Conservation (phyloP, 2,888 invertebrate genomes). For the Drosophila flavopinicola region DNA sequence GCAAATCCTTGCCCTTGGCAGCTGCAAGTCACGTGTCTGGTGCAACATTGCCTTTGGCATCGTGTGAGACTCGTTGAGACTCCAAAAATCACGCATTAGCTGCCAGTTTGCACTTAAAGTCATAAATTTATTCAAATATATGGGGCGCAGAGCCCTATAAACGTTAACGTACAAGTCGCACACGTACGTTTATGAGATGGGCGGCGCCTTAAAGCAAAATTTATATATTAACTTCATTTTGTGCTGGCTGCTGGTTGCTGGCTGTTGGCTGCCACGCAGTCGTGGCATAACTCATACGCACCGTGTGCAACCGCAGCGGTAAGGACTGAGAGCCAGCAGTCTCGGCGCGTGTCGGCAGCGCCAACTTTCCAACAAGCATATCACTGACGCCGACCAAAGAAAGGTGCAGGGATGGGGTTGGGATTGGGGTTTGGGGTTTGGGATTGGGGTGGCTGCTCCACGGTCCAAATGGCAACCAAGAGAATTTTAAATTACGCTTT, state of each 20-base stretch:
- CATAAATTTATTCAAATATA: conserved; percentile 77
- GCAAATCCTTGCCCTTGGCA: not conserved
- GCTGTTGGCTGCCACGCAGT: conserved; percentile 61
- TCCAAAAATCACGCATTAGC: conserved; percentile 76
- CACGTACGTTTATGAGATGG: conserved; percentile 39
- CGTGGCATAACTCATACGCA: conserved; percentile 75
- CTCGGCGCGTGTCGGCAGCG: conserved; percentile 49
- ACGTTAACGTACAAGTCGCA: conserved; percentile 45
- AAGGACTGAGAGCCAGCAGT: conserved; percentile 37
- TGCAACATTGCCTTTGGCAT: conserved; percentile 14
- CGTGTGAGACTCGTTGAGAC: conserved; percentile 42
- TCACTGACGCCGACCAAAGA: conserved; percentile 64
- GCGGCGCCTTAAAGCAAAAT: conserved; percentile 63
- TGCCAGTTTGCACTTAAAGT: conserved; percentile 77
- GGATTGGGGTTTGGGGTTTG: not conserved
- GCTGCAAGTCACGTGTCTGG: conserved; percentile 32
- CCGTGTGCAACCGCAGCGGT: conserved; percentile 66
- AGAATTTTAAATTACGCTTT: conserved; percentile 79
- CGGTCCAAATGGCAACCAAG: conserved; percentile 72
- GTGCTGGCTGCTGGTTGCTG: conserved; percentile 54
- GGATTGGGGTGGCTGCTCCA: conserved; percentile 20
- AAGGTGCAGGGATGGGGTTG: conserved; percentile 17
- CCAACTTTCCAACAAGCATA: conserved; percentile 57
- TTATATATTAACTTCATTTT: conserved; percentile 78
- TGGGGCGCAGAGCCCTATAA: conserved; percentile 31